Percentiles rank a stretch among this genome's conserved stretches.
Evolutionary conservation across 2,888 invertebrate species (phyloP).

Genomic region (Apocheima hispidaria): DNA sequence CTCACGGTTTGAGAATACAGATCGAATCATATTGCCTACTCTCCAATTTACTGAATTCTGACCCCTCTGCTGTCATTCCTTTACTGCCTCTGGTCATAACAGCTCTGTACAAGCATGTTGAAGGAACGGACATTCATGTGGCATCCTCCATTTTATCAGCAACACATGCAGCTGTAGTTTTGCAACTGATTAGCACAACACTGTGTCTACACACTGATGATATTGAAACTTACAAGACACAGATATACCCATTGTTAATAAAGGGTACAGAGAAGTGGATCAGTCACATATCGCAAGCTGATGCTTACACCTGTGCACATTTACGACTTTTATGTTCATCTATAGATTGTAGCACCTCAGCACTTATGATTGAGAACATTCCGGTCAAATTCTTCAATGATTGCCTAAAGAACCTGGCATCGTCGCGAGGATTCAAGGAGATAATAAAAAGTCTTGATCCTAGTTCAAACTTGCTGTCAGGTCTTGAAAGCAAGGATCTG

Average conservation of each 20-base stretch:
- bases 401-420: slow-evolving; percentile 64
- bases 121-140: slow-evolving; percentile 81
- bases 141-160: slow-evolving; percentile 81
- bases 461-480: slow-evolving; percentile 77
- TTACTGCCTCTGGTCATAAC: slow-evolving; percentile 85
- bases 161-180: slow-evolving; percentile 85
- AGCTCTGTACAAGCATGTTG: slow-evolving; percentile 86
- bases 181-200: slow-evolving; percentile 75
- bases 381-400: slow-evolving; percentile 65
- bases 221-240: slow-evolving; percentile 62
- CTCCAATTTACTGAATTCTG: slow-evolving; percentile 84
- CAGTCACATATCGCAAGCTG: slow-evolving; percentile 69
- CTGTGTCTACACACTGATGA: slow-evolving; percentile 53
- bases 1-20: slow-evolving; percentile 86
- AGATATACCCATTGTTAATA: slow-evolving; percentile 72
- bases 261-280: slow-evolving; percentile 82
- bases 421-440: slow-evolving; percentile 76
- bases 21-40: slow-evolving; percentile 88
- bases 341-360: slow-evolving; percentile 71
- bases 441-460: slow-evolving; percentile 70
- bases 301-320: slow-evolving; percentile 78
- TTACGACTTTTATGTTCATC: slow-evolving; percentile 69
- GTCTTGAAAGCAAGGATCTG: slow-evolving; percentile 66
- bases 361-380: slow-evolving; percentile 63
- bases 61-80: slow-evolving; percentile 73